Evolutionary conservation across 2,888 invertebrate genomes (phyloP).

Genomic region (Lutraria lutraria): DNA sequence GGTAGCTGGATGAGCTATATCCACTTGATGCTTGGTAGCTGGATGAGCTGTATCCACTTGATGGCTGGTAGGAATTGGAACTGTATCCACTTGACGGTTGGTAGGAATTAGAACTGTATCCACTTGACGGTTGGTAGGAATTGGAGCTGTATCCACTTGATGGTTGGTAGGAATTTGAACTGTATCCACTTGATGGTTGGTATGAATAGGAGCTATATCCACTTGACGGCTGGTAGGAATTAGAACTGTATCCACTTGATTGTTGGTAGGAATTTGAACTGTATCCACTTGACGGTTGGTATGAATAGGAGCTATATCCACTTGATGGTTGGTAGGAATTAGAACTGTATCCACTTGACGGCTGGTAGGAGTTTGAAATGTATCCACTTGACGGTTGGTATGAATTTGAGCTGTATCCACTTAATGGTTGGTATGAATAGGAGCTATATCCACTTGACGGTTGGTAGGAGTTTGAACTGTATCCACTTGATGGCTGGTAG

Average conservation of each 20-base stretch:
- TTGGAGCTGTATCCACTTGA: neutral
- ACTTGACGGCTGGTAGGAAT: neutral
- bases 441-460: neutral
- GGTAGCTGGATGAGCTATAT: neutral
- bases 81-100: neutral
- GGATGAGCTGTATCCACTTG: neutral
- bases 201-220: neutral
- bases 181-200: neutral
- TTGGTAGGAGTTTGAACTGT: neutral
- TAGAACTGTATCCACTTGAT: neutral
- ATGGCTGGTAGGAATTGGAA: neutral
- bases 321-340: neutral
- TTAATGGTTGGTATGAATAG: neutral
- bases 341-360: slow-evolving; percentile 9
- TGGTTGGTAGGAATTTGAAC: neutral
- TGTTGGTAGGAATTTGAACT: neutral
- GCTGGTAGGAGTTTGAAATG: neutral
- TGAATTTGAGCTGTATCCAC: neutral
- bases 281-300: neutral
- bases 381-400: neutral
- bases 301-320: neutral
- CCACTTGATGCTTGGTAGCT: neutral
- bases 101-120: neutral
- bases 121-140: neutral
- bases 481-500: neutral